Base-by-base conservation (phyloP, 1,140 invertebrate species). In the Maconellicoccus hirsutus region DNA sequence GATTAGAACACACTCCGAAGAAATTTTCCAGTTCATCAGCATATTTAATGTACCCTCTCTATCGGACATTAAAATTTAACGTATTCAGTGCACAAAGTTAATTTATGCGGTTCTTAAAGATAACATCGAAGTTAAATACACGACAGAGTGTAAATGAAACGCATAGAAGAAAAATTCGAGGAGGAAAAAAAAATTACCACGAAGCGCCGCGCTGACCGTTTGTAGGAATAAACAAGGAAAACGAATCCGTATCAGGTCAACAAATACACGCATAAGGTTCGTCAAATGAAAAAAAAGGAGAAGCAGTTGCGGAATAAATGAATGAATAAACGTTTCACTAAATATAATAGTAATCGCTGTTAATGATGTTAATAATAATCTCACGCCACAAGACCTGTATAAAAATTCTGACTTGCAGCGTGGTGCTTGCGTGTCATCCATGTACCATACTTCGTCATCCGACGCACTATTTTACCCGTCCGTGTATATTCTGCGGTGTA, bases 91-190 rank as follows among this genome's bases (percentile, higher is more conserved):
- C 42, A 16, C 42, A 14, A 19, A 52, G 42, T 52, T 52, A 52
- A 52, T 52, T 52, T 52, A 52, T 52, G n/a, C 42, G 42, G 42
- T 52, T 52, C 6, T 52, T 4, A 3, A 16, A 52, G 42, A 52
- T 52, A 52, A 52, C 42, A 52, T 52, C 42, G 42, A 52, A 52
- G 42, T 52, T 52, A 52, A 52, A 52, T 52, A 52, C 42, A 52
- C n/a, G 42, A 52, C 42, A 19, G n/a, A n/a, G 42, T 16, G 42
- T 52, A 52, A 52, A 52, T 52, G n/a, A 19, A 19, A 52, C 12
- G 42, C 6, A 52, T 3, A 16, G 42, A 52, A 52, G n/a, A 52
- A 52, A 52, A 52, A 19, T 33, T 12, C 42, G 16, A 52, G 42
- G 3, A 52, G 42, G 42, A 16, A 52, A 52, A 19, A 52, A 19